These are phyloP conservation scores for Hydractinia echinata DNA, from an alignment of 30 jellyfish, hydroid and myxozoan genomes.

Conservation along the genomic window DNA sequence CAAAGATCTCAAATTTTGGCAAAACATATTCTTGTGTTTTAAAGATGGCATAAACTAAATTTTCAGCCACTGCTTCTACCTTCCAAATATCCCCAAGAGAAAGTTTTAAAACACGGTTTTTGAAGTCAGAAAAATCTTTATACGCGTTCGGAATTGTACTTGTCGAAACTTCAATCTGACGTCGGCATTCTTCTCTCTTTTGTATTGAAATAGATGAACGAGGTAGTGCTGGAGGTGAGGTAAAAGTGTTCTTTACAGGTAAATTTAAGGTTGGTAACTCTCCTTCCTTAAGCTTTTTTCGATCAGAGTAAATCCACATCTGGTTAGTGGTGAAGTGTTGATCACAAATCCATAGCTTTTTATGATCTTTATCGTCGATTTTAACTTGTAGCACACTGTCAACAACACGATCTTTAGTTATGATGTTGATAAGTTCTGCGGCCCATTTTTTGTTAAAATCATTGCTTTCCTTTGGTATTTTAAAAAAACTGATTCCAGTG, in stretches of 20 bases:
- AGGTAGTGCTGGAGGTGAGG: background rate
- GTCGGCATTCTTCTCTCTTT: background rate
- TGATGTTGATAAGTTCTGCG: no score
- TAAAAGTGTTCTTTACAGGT: background rate
- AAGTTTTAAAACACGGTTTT: background rate
- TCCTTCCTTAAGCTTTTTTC: constrained; percentile 7
- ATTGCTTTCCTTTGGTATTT: no score
- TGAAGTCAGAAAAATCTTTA: constrained; percentile 4
- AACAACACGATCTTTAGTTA: no score
- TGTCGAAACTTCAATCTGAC: background rate
- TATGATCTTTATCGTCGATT: no score
- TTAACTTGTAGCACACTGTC: no score
- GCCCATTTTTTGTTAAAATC: no score
- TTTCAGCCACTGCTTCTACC: background rate
- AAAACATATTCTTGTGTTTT: background rate
- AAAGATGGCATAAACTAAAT: background rate
- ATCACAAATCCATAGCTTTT: no score
- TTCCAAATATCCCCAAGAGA: background rate
- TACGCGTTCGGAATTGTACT: background rate
- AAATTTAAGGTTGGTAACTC: constrained; percentile 9
- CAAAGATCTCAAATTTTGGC: constrained; percentile 11
- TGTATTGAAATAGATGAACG: background rate
- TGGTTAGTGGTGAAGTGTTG: no score
- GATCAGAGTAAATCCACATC: background rate
- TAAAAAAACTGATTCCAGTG: no score